Base-by-base conservation (phyloP, 2,888 invertebrate species). In the Leptopilina myrica region DNA sequence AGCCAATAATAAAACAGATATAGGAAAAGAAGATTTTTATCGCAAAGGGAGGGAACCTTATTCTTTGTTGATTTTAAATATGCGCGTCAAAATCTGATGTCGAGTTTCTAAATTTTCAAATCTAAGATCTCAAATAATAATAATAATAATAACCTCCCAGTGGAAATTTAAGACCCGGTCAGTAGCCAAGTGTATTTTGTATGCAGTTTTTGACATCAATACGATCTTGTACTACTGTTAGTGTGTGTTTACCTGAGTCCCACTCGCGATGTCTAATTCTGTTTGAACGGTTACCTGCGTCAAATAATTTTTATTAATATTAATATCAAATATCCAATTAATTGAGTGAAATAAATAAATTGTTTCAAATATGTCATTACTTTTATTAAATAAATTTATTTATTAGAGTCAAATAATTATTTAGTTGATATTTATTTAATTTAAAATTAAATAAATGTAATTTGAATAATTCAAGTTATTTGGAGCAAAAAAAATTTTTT, bases 21-120 rank as follows among this genome's bases (percentile, higher is more conserved):
- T 67, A 56, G 53, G 33, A 33, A 53, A 15, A n/a, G 5, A 59
- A 59, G 59, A 59, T 59, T n/a, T 4, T 59, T 53, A 56, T 73
- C 53, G 14, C 53, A 26, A 33, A 33, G 33, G 53, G 53, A 2
- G 33, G 33, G 53, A 2, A 49, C 5, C 53, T 67, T 20, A 20
- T 20, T 67, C 15, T 73, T 73, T 56, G 73, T 69, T 73, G 73
- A 56, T 73, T 73, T 8, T 33, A 33, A n/a, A 56, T 53, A 56
- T 67, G 26, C 15, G 26, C 26, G 53, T 73, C 26, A 73, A 73
- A 73, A 73, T 56, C 73, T 56, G n/a, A 73, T 73, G 7, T 12
- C 53, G 14, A 53, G 73, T 73, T 73, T n/a, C 53, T 33, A 73
- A 73, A 53, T 33, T 26, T 53, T 26, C 14, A 53, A 53, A 69